Evolutionary conservation across 2,888 invertebrate genomes (phyloP).

Genomic region (Stegophylla sp.): DNA sequence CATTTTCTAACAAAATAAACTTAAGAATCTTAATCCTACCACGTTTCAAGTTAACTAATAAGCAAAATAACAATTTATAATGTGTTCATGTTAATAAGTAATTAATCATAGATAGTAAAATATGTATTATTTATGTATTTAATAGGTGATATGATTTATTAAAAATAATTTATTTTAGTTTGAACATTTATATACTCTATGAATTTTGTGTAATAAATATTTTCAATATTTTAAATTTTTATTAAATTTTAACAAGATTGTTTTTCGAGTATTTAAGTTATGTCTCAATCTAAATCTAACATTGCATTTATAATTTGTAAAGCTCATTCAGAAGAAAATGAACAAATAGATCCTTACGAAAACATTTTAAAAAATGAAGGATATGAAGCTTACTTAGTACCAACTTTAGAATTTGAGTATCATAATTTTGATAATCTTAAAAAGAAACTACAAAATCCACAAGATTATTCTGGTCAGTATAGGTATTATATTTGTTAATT

Average conservation of each 20-base stretch:
- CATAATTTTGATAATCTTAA: constrained; percentile 61
- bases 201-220: neutral
- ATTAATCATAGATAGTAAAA: too few relatives aligned
- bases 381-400: constrained; percentile 60
- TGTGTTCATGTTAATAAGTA: too few relatives aligned
- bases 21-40: too few relatives aligned
- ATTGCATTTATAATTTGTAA: constrained; percentile 60
- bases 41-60: too few relatives aligned
- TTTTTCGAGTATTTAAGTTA: neutral
- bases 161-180: too few relatives aligned
- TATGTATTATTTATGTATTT: neutral
- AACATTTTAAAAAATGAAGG: constrained; percentile 60
- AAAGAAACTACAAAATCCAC: constrained; percentile 60
- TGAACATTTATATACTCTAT: neutral
- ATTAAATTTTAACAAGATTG: too few relatives aligned
- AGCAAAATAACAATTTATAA: too few relatives aligned
- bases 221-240: neutral
- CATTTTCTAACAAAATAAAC: too few relatives aligned
- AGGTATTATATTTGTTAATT: too few relatives aligned
- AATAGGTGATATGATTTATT: neutral
- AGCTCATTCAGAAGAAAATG: constrained; percentile 58
- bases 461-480: constrained; percentile 61
- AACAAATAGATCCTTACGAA: constrained; percentile 60
- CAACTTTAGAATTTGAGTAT: constrained; percentile 62
- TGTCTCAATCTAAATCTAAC: constrained; percentile 13